A percentile compares a stretch with the other conserved stretches of the same genome.
phyloP scores from a whole-genome alignment of 2,888 invertebrate species.

The Calameuta idolon region DNA sequence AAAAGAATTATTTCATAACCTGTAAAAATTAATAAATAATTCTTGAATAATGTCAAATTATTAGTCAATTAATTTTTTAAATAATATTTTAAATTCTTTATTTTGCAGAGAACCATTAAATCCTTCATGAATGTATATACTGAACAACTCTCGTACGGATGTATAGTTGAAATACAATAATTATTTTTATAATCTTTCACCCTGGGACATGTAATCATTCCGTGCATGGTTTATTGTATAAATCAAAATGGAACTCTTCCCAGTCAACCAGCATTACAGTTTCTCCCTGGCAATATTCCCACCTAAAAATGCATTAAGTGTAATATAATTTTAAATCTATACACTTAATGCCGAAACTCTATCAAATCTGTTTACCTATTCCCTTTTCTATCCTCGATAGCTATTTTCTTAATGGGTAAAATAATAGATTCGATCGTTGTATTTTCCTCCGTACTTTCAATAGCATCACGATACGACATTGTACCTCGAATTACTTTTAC shows the following conservation, averaged over 20 bases:
- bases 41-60: neutral
- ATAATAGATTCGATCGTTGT: conserved; percentile 30
- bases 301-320: neutral
- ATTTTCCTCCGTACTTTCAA: conserved; percentile 35
- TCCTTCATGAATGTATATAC: too few relatives aligned
- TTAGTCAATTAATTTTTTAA: neutral
- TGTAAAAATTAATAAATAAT: neutral
- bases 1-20: neutral
- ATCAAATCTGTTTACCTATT: conserved; percentile 44
- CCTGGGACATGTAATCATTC: neutral
- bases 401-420: conserved; percentile 49
- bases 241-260: neutral
- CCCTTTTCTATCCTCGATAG: conserved; percentile 56
- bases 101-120: neutral
- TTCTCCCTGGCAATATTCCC: neutral
- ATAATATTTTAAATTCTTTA: neutral
- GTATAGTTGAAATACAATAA: neutral
- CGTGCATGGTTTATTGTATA: neutral
- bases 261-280: neutral
- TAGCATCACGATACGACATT: conserved; percentile 45
- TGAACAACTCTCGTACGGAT: too few relatives aligned
- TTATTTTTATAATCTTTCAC: neutral
- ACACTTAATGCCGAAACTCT: neutral
- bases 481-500: conserved; percentile 36
- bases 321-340: neutral